Conservation (phyloP, 2,113 vertebrate species). For the Deroptyus accipitrinus region DNA sequence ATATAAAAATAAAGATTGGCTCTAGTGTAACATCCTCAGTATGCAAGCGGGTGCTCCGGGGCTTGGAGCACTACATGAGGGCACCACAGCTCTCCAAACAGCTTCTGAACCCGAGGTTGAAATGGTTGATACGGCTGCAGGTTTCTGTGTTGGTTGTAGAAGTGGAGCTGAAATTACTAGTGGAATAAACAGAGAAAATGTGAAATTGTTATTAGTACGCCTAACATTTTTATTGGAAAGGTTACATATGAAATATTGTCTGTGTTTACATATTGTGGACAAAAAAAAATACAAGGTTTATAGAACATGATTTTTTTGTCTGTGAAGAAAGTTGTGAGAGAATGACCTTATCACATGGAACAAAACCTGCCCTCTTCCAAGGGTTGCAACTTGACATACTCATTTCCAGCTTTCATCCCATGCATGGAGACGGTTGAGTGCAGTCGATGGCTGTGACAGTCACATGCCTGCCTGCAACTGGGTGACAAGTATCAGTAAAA, state of each 20-base stretch:
- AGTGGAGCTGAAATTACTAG: neutral
- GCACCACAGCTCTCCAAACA: neutral
- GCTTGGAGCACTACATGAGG: neutral
- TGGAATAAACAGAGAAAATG: neutral
- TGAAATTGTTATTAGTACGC: neutral
- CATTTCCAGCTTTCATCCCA: neutral
- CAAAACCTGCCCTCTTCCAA: neutral
- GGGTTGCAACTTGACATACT: neutral
- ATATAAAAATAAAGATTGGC: neutral
- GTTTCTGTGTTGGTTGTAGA: neutral
- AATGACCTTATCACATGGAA: neutral
- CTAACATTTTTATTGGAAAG: neutral
- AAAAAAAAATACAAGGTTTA: neutral
- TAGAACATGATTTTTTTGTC: neutral
- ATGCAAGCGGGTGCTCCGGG: rapidly evolving
- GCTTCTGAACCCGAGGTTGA: neutral
- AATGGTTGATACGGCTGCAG: rapidly evolving
- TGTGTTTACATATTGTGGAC: neutral
- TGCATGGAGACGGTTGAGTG: rapidly evolving
- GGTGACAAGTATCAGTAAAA: neutral
- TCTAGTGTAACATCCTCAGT: rapidly evolving
- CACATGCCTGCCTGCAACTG: neutral
- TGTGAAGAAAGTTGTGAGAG: neutral
- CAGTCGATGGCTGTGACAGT: neutral
- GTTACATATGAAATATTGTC: neutral